phyloP scores from a whole-genome alignment of 2,113 vertebrate species.

The Tragelaphus imberbis region DNA sequence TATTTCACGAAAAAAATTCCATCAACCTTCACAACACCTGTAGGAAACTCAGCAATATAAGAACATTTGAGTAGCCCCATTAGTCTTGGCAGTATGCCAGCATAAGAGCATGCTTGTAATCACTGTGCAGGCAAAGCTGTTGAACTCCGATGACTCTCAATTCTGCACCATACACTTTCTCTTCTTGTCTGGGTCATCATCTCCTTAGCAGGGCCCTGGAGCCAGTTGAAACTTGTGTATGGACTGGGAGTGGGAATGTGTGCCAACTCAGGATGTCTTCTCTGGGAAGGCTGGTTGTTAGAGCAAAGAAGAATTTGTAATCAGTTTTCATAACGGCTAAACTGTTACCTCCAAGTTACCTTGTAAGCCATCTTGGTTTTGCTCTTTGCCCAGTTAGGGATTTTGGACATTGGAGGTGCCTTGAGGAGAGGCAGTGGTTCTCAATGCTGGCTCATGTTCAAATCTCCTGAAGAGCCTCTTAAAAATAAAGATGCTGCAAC shows the following conservation, averaged over 20 bases:
- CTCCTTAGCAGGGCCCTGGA: neutral
- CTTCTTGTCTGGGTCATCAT: neutral
- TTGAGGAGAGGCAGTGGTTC: neutral
- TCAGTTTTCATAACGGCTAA: neutral
- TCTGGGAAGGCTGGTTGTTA: neutral
- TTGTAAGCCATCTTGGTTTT: neutral
- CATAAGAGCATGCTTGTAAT: neutral
- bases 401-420: neutral
- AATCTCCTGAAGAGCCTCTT: neutral
- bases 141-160: neutral
- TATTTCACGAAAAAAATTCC: neutral
- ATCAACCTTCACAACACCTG: neutral
- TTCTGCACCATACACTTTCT: neutral
- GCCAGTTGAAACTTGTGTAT: neutral
- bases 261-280: neutral
- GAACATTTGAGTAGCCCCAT: neutral
- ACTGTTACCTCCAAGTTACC: neutral
- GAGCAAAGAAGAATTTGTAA: neutral
- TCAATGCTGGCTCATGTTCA: neutral
- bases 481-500: neutral
- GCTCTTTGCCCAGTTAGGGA: neutral
- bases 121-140: neutral
- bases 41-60: neutral
- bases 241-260: neutral
- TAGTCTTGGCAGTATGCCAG: neutral